These are phyloP conservation scores for Myrmecophaga tridactyla DNA, from an alignment of 2,113 vertebrate genomes.

Conservation along the genomic window DNA sequence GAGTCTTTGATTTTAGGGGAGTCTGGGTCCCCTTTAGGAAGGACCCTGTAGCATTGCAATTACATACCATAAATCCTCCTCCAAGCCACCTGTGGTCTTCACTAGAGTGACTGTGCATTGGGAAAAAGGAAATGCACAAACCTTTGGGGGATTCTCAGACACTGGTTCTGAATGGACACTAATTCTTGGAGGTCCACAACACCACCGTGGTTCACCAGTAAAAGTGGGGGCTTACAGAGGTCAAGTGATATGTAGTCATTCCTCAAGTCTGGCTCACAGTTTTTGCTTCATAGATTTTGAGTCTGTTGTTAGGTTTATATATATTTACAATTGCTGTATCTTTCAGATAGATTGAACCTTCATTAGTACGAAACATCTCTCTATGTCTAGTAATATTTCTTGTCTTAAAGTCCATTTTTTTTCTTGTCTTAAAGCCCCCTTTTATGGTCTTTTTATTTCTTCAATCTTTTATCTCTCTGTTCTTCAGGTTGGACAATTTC, in stretches of 20 bases:
- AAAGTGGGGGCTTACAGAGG: not conserved
- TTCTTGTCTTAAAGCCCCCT: not conserved
- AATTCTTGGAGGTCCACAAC: not conserved
- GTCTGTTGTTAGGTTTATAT: not conserved
- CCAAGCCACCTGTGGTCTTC: not conserved
- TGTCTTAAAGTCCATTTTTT: not conserved
- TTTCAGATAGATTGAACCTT: not conserved
- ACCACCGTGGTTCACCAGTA: not conserved
- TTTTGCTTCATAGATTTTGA: not conserved
- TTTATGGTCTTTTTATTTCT: not conserved
- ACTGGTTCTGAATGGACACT: not conserved
- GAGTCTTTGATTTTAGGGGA: not conserved
- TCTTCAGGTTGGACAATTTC: constrained; percentile 3
- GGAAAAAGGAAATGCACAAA: not conserved
- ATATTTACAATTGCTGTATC: not conserved
- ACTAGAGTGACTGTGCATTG: not conserved
- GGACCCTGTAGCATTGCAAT: not conserved
- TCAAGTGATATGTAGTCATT: not conserved
- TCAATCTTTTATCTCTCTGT: not conserved
- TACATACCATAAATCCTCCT: not conserved
- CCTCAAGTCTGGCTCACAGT: not conserved
- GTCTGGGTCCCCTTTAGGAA: not conserved
- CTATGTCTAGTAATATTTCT: not conserved
- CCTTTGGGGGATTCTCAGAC: not conserved
- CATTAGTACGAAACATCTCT: not conserved